Evolutionary conservation across 2,113 vertebrate species (phyloP), one percentile per base, ranked within the genome.

Genomic region (Lampris incognitus): DNA sequence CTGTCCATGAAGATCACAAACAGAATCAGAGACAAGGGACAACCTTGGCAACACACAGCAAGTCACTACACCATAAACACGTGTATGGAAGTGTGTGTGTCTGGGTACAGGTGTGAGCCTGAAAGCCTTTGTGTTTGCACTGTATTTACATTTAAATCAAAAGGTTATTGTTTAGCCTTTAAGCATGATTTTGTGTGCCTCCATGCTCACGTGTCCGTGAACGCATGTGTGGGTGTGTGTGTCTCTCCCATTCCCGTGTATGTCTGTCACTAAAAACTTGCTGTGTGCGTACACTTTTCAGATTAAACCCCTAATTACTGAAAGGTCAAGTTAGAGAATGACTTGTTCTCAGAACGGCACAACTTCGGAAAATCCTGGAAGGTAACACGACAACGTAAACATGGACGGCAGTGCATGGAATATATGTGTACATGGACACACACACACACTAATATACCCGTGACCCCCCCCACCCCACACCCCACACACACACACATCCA

Each of bases 261-360:
- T 70, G 88, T 79, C 79, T 9, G 84, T 4, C 66, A 40, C 75
- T 50, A 11, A 64, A 81, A 72, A 65, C 24, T 24, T 24, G 24
- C 24, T 24, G 24, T 24, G 24, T 5, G 69, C 69, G 55, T 4
- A 57, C 56, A 48, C 54, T 24, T 54, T 36, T 71, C 38, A 39
- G 58, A 24, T 69, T 2, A 84, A 85, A 69, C 87, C 87, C 77
- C 66, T 73, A 63, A 90, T 89, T 89, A 88, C 70, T 36, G 49
- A 57, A 73, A 74, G 73, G 69, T 58, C 5, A 40, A 69, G 82
- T 73, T 63, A 51, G 66, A 80, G 74, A 86, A 91, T 83, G 38
- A 86, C 61, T 67, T 73, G 61, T 40, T 82, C 49, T 63, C 3
- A 36, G 11, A 39, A 74, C 66, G 39, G 63, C 24, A 13, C 63